Percentiles rank a stretch among this genome's conserved stretches.
Conservation (phyloP, 2,888 invertebrate genomes). For the Auanema freiburgensis region DNA sequence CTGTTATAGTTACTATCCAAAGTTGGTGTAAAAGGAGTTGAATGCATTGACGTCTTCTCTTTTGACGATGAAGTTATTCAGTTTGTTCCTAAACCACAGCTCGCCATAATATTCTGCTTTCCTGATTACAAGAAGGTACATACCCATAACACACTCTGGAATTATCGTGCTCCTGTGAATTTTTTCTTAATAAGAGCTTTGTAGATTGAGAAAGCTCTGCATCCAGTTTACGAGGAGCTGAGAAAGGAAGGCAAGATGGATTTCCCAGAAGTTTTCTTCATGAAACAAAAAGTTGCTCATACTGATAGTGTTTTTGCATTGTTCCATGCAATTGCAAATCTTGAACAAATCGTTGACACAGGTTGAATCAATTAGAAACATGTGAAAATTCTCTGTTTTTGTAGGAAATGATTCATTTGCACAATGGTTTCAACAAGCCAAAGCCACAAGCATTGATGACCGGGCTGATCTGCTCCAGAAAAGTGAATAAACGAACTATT, state of each 20-base stretch:
- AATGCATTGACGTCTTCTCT: constrained; percentile 88
- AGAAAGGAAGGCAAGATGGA: constrained; percentile 9
- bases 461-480: constrained; percentile 46
- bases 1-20: constrained; percentile 53
- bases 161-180: background rate
- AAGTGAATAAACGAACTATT: constrained; percentile 10
- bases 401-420: constrained; percentile 52
- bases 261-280: constrained; percentile 51
- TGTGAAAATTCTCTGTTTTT: too few relatives aligned
- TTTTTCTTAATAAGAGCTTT: too few relatives aligned
- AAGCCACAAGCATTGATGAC: constrained; percentile 41
- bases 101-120: constrained; percentile 78
- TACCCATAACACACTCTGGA: background rate
- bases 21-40: constrained; percentile 66
- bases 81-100: constrained; percentile 83
- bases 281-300: constrained; percentile 56
- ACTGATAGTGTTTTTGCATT: constrained; percentile 96
- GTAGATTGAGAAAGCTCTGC: constrained; percentile 45
- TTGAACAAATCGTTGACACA: constrained; percentile 43
- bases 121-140: constrained; percentile 57
- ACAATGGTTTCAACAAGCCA: constrained; percentile 50
- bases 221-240: constrained; percentile 47
- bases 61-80: constrained; percentile 82
- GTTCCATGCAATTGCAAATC: constrained; percentile 87
- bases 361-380: constrained; percentile 21